Evolutionary conservation across 2,113 vertebrate genomes (phyloP), one percentile per base, ranked within the genome.

Genomic region (Chitala chitala): DNA sequence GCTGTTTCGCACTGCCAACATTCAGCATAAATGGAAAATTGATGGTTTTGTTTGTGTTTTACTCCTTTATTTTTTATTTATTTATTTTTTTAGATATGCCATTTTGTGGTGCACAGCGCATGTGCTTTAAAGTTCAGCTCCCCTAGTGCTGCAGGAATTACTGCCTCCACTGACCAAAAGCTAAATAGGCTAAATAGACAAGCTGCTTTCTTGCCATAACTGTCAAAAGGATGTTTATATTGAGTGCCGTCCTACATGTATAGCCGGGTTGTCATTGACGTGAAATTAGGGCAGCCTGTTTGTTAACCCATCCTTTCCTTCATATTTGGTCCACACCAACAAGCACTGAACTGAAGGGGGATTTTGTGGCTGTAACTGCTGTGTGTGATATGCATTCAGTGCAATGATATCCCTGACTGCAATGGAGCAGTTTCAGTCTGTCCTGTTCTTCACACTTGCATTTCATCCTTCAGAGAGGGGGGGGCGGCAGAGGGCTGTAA

Each of bases 371-470:
- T 65, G 17, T 20, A 44, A 40, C 4, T 40, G 48, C 38, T 75
- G 73, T 56, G 50, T 75, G 13, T 54, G 50, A 75, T 46, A 51
- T 48, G 31, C 73, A 58, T 44, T n/a, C 50, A 66, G 46, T 31
- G 46, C 40, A 64, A 59, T 33, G 26, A 65, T n/a, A 15, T 46
- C 54, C 54, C 33, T 31, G 24, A 8, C 10, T 9, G n/a, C n/a
- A n/a, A n/a, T n/a, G n/a, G n/a, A n/a, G n/a, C n/a, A n/a, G n/a
- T n/a, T n/a, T n/a, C n/a, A n/a, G n/a, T n/a, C n/a, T n/a, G n/a
- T n/a, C n/a, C n/a, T n/a, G n/a, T n/a, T n/a, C n/a, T n/a, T n/a
- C n/a, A n/a, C n/a, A n/a, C n/a, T n/a, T n/a, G n/a, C n/a, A n/a
- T n/a, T n/a, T n/a, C n/a, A n/a, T n/a, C n/a, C n/a, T n/a, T n/a